phyloP scores from a whole-genome alignment of 2,113 vertebrate species.

The Emydura subglobosa region DNA sequence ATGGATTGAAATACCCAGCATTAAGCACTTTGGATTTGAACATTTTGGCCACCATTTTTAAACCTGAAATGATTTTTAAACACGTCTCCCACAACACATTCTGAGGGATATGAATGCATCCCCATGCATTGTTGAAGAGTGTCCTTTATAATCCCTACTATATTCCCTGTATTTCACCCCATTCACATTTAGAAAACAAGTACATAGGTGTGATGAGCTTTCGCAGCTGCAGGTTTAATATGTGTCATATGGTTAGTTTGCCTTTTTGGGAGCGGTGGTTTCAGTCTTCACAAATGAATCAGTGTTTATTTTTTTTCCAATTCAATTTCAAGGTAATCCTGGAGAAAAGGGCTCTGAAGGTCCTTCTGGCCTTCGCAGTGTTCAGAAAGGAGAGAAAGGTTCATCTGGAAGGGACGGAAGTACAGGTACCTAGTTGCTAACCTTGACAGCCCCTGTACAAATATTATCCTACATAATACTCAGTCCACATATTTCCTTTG shows the following conservation, averaged over 20 bases:
- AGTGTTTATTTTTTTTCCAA: not conserved
- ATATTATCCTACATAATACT: not conserved
- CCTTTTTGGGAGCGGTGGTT: not conserved
- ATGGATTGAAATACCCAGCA: not conserved
- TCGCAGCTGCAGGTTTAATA: not conserved
- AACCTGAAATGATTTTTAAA: not conserved
- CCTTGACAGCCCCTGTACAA: not conserved
- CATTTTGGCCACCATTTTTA: not conserved
- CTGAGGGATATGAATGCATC: not conserved
- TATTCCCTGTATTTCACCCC: not conserved
- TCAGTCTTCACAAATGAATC: not conserved
- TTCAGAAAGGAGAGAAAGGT: not conserved
- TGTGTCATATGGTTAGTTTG: not conserved
- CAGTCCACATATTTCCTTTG: not conserved
- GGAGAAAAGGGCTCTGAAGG: not conserved
- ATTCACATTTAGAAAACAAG: not conserved
- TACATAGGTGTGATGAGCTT: not conserved
- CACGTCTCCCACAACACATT: not conserved
- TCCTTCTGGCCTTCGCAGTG: not conserved
- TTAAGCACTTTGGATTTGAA: not conserved
- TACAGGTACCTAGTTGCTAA: not conserved
- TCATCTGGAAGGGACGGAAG: not conserved
- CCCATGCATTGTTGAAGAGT: not conserved
- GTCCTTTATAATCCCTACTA: not conserved
- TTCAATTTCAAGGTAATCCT: not conserved